Conservation (phyloP, 2,888 invertebrate genomes). For the Criorhina ranunculi region DNA sequence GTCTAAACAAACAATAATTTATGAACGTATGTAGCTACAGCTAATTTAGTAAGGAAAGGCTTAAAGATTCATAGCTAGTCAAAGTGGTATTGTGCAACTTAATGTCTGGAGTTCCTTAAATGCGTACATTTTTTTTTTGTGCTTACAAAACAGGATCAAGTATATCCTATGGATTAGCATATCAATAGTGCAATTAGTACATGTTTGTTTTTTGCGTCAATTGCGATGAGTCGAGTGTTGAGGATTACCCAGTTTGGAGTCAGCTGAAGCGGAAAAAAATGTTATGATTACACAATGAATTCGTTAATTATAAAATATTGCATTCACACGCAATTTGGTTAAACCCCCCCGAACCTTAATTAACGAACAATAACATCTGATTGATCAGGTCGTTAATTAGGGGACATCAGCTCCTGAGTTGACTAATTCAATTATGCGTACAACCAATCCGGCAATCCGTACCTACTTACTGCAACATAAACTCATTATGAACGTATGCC, state of each 20-base stretch:
- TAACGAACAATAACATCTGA: constrained; percentile 37
- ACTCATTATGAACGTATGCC: constrained; percentile 1
- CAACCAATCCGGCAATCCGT: not conserved
- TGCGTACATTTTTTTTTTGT: too few relatives aligned
- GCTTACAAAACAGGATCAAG: too few relatives aligned
- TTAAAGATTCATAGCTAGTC: too few relatives aligned
- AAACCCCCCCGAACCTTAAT: constrained; percentile 22
- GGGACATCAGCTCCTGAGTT: constrained; percentile 18
- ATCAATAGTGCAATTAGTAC: too few relatives aligned
- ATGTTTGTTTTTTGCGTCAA: too few relatives aligned
- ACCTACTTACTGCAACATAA: constrained; percentile 1
- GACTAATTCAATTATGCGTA: constrained; percentile 39
- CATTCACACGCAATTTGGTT: constrained; percentile 30
- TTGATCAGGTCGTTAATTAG: constrained; percentile 56
- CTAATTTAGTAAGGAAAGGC: too few relatives aligned
- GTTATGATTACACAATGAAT: constrained; percentile 26
- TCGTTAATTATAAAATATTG: constrained; percentile 25
- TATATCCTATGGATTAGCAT: too few relatives aligned
- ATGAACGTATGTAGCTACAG: too few relatives aligned
- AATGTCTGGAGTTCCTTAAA: too few relatives aligned
- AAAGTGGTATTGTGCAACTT: too few relatives aligned
- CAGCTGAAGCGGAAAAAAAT: constrained; percentile 21
- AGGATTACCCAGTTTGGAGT: constrained; percentile 19
- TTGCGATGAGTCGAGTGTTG: too few relatives aligned
- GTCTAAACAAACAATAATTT: too few relatives aligned